Evolutionary conservation across 2,797 vertebrate species (phyloP), one percentile per base, ranked within the genome.

Genomic region (Lepilemur ruficaudatus): DNA sequence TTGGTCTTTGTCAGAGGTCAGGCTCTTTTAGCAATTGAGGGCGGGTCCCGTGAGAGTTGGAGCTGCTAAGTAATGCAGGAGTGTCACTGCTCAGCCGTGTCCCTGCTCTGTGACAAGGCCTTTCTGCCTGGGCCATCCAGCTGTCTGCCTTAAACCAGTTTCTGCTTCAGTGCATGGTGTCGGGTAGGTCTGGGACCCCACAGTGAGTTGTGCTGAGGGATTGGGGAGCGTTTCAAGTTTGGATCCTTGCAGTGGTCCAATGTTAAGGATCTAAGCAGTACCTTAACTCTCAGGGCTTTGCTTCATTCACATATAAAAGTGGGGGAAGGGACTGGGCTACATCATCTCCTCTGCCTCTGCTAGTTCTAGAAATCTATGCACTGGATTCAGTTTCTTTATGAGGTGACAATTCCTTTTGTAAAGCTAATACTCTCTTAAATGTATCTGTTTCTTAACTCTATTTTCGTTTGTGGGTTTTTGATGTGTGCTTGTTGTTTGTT

Each of bases 1-100:
- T 95, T 97, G 96, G 91, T 95, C 92, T 97, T 92, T 97, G 96
- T 96, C 94, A 96, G 95, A 96, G 97, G 97, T 97, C 94, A 46
- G 93, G 92, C 87, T 97, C 97, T 97, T 87, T 97, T 20, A 97
- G 96, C 97, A 93, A 93, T 92, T 94, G 97, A 96, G 97, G 91
- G 93, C 97, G 88, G 67, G 50, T 89, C 97, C 84, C 38, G 0
- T 3, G 91, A 78, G 97, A 96, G 50, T 50, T 52, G 35, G 69
- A 90, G 80, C 91, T 0, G 6, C 80, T 81, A 73, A 86, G 79
- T 69, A 30, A 69, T 61, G 14, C 43, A 48, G 76, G 83, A 69
- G 9, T 52, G 65, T 83, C 61, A 46, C 75, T 0, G 3, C 43
- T 70, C 50, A 23, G 18, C 73, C 43, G 2, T 90, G 65, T 86